These are phyloP conservation scores for Rousettus leschenaultii DNA, from an alignment of 2,113 vertebrate species.

Conservation along the genomic window DNA sequence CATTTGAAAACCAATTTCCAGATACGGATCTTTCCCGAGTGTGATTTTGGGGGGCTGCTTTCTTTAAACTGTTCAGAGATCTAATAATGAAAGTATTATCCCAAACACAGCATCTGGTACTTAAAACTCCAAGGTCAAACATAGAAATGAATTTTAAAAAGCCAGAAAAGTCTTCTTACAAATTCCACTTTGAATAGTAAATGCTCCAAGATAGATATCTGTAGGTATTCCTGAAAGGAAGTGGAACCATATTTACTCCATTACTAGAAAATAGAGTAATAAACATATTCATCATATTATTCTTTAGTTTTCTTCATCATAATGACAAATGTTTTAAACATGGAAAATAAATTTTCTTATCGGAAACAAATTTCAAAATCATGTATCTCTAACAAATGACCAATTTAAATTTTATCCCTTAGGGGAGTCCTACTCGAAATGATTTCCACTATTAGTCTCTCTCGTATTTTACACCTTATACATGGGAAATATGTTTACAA, in stretches of 20 bases:
- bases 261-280: not conserved
- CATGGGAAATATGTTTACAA: conserved; percentile 25
- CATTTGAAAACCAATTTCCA: not conserved
- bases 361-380: not conserved
- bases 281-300: not conserved
- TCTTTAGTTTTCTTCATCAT: not conserved
- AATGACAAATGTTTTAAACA: not conserved
- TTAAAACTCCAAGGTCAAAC: not conserved
- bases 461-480: conserved; percentile 56
- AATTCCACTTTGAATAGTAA: not conserved
- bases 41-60: not conserved
- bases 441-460: conserved; percentile 24
- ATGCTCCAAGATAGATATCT: not conserved
- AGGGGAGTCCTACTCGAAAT: conserved; percentile 41
- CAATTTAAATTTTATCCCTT: conserved; percentile 48
- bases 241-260: not conserved
- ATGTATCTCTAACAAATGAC: conserved; percentile 10
- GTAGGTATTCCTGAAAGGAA: not conserved
- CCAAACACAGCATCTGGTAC: not conserved
- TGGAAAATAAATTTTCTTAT: not conserved
- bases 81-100: not conserved
- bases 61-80: not conserved
- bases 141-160: not conserved
- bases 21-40: not conserved
- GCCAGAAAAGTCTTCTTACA: not conserved